Base-by-base conservation (phyloP, 2,888 invertebrate species). In the Stenolophus ochropezus region DNA sequence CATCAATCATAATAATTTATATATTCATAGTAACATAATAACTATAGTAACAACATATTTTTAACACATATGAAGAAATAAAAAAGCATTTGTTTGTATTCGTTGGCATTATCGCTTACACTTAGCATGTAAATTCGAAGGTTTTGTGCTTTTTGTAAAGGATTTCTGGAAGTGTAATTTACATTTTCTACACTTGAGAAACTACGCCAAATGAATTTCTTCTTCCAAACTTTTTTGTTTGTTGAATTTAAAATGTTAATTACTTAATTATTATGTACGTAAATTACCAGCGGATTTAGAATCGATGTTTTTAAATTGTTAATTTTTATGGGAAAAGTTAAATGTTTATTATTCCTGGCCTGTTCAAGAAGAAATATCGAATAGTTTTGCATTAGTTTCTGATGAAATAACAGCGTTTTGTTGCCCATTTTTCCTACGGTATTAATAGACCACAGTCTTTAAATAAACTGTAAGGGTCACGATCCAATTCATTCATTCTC, bases 171-270 rank as follows among this genome's bases (percentile, higher is more conserved):
- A 76, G 18, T 27, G 58, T 27, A 76, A 56, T 76, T 76, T 53
- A 27, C 58, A 76, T 76, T 76, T 75, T 58, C 25, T 53, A 58
- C 76, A 76, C 58, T 75, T 76, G 56, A 76, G 58, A 58, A 76
- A 76, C 76, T 33, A 33, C 76, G 20, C 27, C 27, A 18, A 76
- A 76, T 58, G 76, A 76, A 58, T 76, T 76, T 76, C 56, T 20
- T 76, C 53, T 56, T 76, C n/a, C 21, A 14, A 56, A 27, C 51
- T 75, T 76, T 76, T 75, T 73, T 11, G 51, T 75, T 58, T 76
- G 58, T 56, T 27, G 11, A 58, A 33, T 76, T 73, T 49, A 49
- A 73, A 73, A 73, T 73, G 73, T 49, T 49, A 73, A 73, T 73
- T 73, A 69, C 33, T 69, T 42, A 69, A 69, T 69, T 69, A 69